phyloP scores from a whole-genome alignment of 2,113 vertebrate genomes.

The Mixornis gularis region DNA sequence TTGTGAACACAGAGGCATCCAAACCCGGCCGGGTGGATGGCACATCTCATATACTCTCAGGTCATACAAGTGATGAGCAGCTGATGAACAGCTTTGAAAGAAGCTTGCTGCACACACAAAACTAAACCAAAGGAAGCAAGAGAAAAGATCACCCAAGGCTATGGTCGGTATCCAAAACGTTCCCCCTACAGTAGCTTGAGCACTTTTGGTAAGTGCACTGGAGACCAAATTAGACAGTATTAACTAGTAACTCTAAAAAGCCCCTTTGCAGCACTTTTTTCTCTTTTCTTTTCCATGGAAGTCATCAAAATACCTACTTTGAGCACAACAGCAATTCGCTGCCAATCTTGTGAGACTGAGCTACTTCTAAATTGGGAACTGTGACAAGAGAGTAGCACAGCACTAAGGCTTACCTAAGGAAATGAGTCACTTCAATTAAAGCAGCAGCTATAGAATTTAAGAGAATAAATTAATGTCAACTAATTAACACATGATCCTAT shows the following conservation, averaged over 20 bases:
- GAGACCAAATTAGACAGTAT: not conserved
- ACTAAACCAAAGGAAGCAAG: not conserved
- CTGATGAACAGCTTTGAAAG: not conserved
- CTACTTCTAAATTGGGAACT: constrained; percentile 6
- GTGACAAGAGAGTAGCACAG: not conserved
- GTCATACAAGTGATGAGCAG: not conserved
- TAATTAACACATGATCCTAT: constrained; percentile 57
- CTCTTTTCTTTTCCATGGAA: not conserved
- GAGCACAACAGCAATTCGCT: not conserved
- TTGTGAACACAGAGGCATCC: not conserved
- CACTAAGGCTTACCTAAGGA: not conserved
- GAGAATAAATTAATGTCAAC: constrained; percentile 35
- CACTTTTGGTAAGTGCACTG: not conserved
- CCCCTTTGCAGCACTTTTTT: not conserved
- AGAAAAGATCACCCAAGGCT: not conserved
- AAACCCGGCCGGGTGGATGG: not conserved
- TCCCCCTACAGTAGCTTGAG: not conserved
- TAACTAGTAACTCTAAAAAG: not conserved
- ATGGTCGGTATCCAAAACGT: not conserved
- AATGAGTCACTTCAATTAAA: not conserved
- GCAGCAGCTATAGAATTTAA: not conserved
- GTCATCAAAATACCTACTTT: not conserved
- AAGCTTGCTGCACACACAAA: not conserved
- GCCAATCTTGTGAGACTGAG: not conserved
- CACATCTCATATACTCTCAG: not conserved